Evolutionary conservation across 1,140 invertebrate genomes (phyloP).

Genomic region (Zaprionus africanus): DNA sequence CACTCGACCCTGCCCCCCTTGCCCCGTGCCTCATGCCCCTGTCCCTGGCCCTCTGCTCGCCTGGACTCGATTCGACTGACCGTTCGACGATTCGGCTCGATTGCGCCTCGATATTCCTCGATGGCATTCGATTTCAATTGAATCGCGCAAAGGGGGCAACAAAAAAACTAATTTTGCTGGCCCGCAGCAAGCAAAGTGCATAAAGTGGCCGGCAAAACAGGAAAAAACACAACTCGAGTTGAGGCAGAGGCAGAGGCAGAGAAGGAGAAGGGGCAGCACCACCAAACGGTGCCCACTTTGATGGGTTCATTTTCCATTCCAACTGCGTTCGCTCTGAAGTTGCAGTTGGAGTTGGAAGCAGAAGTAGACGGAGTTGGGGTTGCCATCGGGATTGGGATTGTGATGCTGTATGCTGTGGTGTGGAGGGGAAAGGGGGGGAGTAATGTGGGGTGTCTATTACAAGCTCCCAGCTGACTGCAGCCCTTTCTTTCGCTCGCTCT

Average conservation of each 20-base stretch:
- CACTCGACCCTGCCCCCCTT: slow-evolving; percentile 9
- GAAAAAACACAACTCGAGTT: slow-evolving; percentile 16
- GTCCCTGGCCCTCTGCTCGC: neutral
- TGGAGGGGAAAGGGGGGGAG: neutral
- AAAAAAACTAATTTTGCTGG: slow-evolving; percentile 65
- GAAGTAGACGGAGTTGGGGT: neutral
- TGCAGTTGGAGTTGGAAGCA: neutral
- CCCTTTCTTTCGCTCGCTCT: slow-evolving; percentile 32
- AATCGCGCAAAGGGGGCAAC: slow-evolving; percentile 60
- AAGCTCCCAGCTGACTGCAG: slow-evolving; percentile 56
- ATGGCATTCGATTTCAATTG: slow-evolving; percentile 77
- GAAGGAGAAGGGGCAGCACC: slow-evolving; percentile 4
- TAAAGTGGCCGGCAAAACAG: slow-evolving; percentile 56
- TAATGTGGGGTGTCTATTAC: slow-evolving; percentile 22
- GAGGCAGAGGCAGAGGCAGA: neutral
- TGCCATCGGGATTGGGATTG: no score
- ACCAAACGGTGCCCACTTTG: slow-evolving; percentile 39
- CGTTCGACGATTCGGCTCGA: slow-evolving; percentile 45
- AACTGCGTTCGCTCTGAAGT: neutral
- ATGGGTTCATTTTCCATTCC: slow-evolving; percentile 53
- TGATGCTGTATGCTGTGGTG: neutral
- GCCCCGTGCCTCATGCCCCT: neutral
- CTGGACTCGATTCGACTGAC: slow-evolving; percentile 26
- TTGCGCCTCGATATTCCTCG: slow-evolving; percentile 63
- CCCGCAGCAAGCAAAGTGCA: slow-evolving; percentile 67